A percentile compares a stretch with the other conserved stretches of the same genome.
phyloP scores from a whole-genome alignment of 2,797 vertebrate species.

The Myotis pilosus region DNA sequence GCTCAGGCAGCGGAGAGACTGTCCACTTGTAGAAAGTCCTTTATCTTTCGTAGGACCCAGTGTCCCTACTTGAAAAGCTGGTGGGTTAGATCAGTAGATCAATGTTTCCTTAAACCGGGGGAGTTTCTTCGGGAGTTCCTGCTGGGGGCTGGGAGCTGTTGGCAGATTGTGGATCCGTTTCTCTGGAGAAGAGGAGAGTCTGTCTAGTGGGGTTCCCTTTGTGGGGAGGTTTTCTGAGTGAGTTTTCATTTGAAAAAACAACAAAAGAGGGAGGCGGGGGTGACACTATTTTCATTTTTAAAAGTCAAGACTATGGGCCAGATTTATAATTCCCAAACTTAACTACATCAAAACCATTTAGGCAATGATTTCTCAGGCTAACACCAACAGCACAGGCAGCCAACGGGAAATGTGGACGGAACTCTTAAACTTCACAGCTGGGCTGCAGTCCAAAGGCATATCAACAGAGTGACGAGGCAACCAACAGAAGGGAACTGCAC shows the following conservation, averaged over 20 bases:
- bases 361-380: not conserved
- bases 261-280: not conserved
- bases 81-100: not conserved
- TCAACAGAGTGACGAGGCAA: not conserved
- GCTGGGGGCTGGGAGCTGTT: not conserved
- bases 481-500: not conserved
- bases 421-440: not conserved
- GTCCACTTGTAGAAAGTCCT: not conserved
- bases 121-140: not conserved
- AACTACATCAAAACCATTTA: not conserved
- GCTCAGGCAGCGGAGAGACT: not conserved
- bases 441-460: not conserved
- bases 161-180: not conserved
- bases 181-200: not conserved
- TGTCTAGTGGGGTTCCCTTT: not conserved
- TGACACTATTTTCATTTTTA: not conserved
- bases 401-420: not conserved
- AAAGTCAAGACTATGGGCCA: not conserved
- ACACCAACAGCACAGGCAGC: not conserved
- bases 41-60: not conserved
- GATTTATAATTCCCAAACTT: not conserved
- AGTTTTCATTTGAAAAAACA: not conserved
- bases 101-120: not conserved
- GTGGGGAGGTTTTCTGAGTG: not conserved
- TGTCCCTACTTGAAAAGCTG: not conserved